These are phyloP conservation scores for Aphaenogaster ashmeadi DNA, from an alignment of 1,140 invertebrate species.

Conservation along the genomic window DNA sequence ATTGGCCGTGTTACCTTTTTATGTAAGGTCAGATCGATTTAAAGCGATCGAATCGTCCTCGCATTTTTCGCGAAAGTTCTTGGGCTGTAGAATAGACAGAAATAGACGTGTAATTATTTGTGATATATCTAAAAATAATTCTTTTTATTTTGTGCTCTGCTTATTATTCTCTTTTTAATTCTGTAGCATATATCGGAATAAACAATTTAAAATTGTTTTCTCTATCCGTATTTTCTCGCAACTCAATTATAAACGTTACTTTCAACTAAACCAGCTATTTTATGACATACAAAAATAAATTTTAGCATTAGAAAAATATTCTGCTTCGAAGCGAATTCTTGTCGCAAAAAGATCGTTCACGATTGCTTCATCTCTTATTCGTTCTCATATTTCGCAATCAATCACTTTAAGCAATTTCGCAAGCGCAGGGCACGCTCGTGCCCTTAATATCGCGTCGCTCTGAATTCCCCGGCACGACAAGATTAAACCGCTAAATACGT, in stretches of 20 bases:
- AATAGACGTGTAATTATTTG: not conserved
- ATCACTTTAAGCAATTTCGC: slow-evolving; percentile 52
- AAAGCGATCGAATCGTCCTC: not conserved
- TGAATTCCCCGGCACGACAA: slow-evolving; percentile 18
- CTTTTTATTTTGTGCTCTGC: not conserved
- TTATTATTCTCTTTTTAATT: not conserved
- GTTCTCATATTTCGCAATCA: slow-evolving; percentile 40
- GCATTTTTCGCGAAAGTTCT: slow-evolving; percentile 29
- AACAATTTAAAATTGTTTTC: not conserved
- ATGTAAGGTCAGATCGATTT: not conserved
- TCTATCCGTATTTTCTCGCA: not conserved
- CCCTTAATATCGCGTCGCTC: slow-evolving; percentile 12
- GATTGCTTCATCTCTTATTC: not conserved
- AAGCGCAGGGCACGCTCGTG: not conserved
- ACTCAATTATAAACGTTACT: not conserved
- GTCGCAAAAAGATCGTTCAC: not conserved
- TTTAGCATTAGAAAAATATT: not conserved
- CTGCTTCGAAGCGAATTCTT: not conserved
- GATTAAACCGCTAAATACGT: slow-evolving; percentile 60
- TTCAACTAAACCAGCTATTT: not conserved
- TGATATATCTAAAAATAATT: not conserved
- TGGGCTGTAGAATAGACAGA: not conserved
- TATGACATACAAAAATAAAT: not conserved
- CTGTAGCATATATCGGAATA: not conserved
- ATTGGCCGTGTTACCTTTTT: slow-evolving; percentile 15